A percentile compares a stretch with the other conserved stretches of the same genome.
These are phyloP conservation scores for Lomographa bimaculata DNA, from an alignment of 2,888 invertebrate species.

Conservation along the genomic window DNA sequence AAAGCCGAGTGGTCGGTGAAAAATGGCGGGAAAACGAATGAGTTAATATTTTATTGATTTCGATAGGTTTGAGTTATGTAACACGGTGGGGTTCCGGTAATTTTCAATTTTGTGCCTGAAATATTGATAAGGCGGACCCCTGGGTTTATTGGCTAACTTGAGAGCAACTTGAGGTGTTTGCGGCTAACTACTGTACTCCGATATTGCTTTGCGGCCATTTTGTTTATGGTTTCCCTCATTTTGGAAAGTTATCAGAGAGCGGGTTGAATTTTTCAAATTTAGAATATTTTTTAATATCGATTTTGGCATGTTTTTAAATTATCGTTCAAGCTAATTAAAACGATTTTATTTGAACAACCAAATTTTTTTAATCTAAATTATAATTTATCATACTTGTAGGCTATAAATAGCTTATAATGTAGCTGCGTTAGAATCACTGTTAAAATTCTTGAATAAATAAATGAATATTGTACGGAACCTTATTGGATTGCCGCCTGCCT, in stretches of 20 bases:
- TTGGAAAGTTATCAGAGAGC: constrained; percentile 11
- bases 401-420: too few species aligned
- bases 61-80: constrained; percentile 80
- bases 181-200: constrained; percentile 26
- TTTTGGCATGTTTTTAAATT: too few species aligned
- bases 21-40: constrained; percentile 74
- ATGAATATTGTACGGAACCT: too few species aligned
- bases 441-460: too few species aligned
- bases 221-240: constrained; percentile 25
- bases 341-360: too few species aligned
- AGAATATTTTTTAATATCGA: too few species aligned
- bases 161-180: constrained; percentile 27
- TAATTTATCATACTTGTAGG: too few species aligned
- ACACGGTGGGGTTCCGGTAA: constrained; percentile 64
- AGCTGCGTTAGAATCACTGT: too few species aligned
- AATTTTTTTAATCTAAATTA: too few species aligned
- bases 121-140: constrained; percentile 69
- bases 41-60: constrained; percentile 81
- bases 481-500: too few species aligned
- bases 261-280: too few species aligned
- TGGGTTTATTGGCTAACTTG: constrained; percentile 43
- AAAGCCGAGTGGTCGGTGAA: constrained; percentile 70
- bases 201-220: constrained; percentile 25
- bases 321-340: too few species aligned
- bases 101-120: constrained; percentile 81